Evolutionary conservation across 1,140 invertebrate genomes (phyloP).

Genomic region (Scaptomyza graminum): DNA sequence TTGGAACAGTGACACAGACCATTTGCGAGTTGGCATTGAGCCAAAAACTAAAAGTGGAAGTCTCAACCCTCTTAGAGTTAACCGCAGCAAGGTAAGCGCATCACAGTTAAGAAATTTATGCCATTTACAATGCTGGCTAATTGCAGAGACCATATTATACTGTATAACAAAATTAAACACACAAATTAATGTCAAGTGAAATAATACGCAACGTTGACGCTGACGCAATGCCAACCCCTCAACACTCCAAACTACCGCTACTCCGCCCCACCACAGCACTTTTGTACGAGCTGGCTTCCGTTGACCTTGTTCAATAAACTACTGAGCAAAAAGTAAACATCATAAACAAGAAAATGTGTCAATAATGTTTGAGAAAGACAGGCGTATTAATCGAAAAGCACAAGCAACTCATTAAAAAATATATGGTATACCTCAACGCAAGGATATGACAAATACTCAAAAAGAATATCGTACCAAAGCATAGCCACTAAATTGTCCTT

Average conservation of each 20-base stretch:
- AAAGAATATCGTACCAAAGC: neutral
- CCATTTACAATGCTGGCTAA: conserved; percentile 19
- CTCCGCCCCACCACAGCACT: neutral
- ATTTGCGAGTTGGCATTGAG: conserved; percentile 46
- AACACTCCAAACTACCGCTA: neutral
- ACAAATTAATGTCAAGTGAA: conserved; percentile 31
- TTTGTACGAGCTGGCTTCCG: conserved; percentile 47
- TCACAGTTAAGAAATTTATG: conserved; percentile 7
- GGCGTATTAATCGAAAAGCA: conserved; percentile 5
- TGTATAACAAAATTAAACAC: conserved; percentile 9
- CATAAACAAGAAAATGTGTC: conserved; percentile 55
- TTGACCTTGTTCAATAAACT: conserved; percentile 69
- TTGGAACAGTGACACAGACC: conserved; percentile 45
- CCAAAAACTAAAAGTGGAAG: conserved; percentile 28
- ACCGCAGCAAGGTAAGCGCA: conserved; percentile 2
- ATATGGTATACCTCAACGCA: conserved; percentile 9
- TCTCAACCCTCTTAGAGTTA: neutral
- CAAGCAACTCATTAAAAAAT: conserved; percentile 36
- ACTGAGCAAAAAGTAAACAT: conserved; percentile 40
- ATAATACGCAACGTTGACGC: conserved; percentile 50
- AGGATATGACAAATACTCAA: conserved; percentile 14
- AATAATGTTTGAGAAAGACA: conserved; percentile 36
- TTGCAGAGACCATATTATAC: conserved; percentile 15
- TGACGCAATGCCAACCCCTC: conserved; percentile 49
- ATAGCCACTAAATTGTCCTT: conserved; percentile 4